Evolutionary conservation across 2,797 vertebrate species (phyloP).

Genomic region (Limnodromus scolopaceus): DNA sequence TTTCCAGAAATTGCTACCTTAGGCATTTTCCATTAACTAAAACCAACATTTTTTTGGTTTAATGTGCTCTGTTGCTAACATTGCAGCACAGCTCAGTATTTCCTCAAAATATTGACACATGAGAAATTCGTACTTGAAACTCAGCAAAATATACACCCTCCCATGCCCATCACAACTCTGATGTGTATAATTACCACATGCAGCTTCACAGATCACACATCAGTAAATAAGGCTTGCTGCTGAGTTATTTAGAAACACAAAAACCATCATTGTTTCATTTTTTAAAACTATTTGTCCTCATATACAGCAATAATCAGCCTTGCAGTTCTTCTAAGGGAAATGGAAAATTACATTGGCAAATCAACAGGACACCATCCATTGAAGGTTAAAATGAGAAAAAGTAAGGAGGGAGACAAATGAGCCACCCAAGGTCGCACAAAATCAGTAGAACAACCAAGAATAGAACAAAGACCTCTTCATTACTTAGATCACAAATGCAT

Average conservation of each 20-base stretch:
- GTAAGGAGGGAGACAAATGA: conserved; percentile 29
- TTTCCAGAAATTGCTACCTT: not conserved
- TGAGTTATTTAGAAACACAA: not conserved
- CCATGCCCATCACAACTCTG: not conserved
- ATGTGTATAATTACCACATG: not conserved
- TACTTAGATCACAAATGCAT: conserved; percentile 53
- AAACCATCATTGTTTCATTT: not conserved
- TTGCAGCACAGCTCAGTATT: not conserved
- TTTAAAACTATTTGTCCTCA: not conserved
- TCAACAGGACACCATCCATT: not conserved
- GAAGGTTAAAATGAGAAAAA: conserved; percentile 43
- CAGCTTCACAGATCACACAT: not conserved
- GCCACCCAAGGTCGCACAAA: conserved; percentile 24
- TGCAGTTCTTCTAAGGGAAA: conserved; percentile 4
- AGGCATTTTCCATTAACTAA: not conserved
- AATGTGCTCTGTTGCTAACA: not conserved
- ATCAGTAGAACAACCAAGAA: conserved; percentile 58
- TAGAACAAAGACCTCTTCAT: conserved; percentile 61
- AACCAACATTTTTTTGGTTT: accelerated
- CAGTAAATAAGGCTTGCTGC: not conserved
- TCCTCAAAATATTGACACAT: not conserved
- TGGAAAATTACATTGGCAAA: not conserved
- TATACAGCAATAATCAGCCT: not conserved
- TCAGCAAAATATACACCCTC: not conserved
- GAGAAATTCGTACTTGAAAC: not conserved